Percentiles rank a stretch among this genome's conserved stretches.
Evolutionary conservation across 2,113 vertebrate species (phyloP).

Genomic region (Butorides virescens): DNA sequence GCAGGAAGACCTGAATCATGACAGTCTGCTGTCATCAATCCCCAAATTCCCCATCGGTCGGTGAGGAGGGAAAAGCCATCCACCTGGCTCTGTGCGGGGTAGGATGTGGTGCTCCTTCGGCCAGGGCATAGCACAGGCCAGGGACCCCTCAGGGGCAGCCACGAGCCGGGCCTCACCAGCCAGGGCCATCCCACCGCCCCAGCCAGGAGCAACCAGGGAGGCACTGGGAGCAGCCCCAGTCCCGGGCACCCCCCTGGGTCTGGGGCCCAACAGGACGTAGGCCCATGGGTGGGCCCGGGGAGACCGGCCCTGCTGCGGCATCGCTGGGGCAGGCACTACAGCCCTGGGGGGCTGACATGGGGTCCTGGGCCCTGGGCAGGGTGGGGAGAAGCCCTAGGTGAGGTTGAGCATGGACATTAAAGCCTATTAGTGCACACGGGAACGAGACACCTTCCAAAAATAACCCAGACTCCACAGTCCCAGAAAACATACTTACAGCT

Average conservation of each 20-base stretch:
- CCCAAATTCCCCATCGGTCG: background rate
- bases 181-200: background rate
- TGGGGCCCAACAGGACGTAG: background rate
- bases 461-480: background rate
- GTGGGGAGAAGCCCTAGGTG: background rate
- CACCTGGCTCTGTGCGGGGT: background rate
- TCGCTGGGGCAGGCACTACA: background rate
- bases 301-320: fast-evolving
- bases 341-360: background rate
- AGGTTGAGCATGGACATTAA: background rate
- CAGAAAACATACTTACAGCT: background rate
- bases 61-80: background rate
- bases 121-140: background rate
- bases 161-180: background rate
- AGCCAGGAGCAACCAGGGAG: background rate
- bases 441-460: background rate
- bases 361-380: background rate
- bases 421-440: background rate
- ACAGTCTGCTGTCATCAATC: background rate
- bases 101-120: background rate
- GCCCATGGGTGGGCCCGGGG: fast-evolving
- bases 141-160: fast-evolving
- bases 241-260: no score
- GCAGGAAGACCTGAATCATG: background rate
- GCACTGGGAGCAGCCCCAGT: background rate